Evolutionary conservation across 2,797 vertebrate genomes (phyloP), one percentile per base, ranked within the genome.

Genomic region (Acanthurus tractus): DNA sequence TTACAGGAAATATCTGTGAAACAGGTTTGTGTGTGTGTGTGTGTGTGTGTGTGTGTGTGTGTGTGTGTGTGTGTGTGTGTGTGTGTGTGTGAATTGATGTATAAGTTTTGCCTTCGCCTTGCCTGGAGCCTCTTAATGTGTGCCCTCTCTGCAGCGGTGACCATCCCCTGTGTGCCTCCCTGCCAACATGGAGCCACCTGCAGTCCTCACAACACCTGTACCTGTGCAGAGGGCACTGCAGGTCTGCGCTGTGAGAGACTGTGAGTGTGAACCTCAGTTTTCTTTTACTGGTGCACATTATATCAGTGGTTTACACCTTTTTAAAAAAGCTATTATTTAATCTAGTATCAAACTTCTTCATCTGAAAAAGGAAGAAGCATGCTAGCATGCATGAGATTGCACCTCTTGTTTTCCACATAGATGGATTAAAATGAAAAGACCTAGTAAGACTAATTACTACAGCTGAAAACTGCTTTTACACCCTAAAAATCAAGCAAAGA

Each of bases 211-310:
- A 96, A 96, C 82, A 95, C 92, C 50, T 96, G 96, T 70, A 91
- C 83, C 59, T 96, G 96, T 79, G 89, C 90, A 0, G 74, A 91
- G 54, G 96, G 96, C 56, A 96, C 95, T 0, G 79, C 93, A 0
- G 96, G 96, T 13, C 87, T 94, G 50, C 95, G 94, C 77, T 96
- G 96, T 83, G 94, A 96, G 70, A 94, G 76, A 81, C 91, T 96
- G 96, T 96, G 68, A 93, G 95, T 92, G 57, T 13, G 25, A 65
- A 4, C 8, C 57, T 52, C 15, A 42, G 17, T 23, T 36, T 59
- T 40, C 0, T 54, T 29, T 29, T 4, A 54, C n/a, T 38, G n/a
- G 14, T 14, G n/a, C 40, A 18, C 49, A 36, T 38, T n/a, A 15
- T 13, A 46, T 15, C 44, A 46, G 14, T 46, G 15, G 15, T 46